phyloP scores from a whole-genome alignment of 2,797 vertebrate genomes.

The Ceryle rudis region DNA sequence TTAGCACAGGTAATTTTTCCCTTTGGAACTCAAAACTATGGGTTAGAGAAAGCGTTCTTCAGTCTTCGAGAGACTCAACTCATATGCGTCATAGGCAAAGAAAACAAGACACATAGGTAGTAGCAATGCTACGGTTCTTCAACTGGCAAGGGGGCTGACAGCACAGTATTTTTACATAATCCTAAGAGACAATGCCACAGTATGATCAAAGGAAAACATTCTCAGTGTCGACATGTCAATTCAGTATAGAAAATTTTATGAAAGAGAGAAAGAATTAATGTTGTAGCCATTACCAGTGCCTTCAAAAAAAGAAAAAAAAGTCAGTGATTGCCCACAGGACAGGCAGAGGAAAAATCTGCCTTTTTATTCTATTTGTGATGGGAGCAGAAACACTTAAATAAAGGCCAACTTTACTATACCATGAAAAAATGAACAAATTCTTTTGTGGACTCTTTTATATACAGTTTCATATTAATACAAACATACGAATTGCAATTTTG shows the following conservation, averaged over 20 bases:
- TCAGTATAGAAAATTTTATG: neutral
- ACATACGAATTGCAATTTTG: neutral
- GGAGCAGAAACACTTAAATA: neutral
- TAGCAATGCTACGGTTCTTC: neutral
- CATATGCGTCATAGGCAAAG: neutral
- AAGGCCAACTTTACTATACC: neutral
- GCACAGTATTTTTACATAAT: neutral
- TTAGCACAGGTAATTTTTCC: neutral
- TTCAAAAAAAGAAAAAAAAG: neutral
- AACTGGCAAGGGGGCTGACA: neutral
- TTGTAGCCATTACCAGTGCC: neutral
- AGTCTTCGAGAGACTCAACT: neutral
- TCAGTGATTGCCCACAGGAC: neutral
- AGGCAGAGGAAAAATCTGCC: neutral
- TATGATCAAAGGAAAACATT: neutral
- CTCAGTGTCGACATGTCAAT: neutral
- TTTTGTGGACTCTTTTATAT: neutral
- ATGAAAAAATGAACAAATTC: neutral
- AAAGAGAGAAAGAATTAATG: neutral
- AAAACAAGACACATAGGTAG: accelerated
- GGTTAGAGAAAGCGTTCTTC: neutral
- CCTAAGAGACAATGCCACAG: neutral
- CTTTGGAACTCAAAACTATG: neutral
- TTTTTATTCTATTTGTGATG: neutral
- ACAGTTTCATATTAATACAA: neutral